Evolutionary conservation across 2,113 vertebrate species (phyloP).

Genomic region (Philantomba maxwellii): DNA sequence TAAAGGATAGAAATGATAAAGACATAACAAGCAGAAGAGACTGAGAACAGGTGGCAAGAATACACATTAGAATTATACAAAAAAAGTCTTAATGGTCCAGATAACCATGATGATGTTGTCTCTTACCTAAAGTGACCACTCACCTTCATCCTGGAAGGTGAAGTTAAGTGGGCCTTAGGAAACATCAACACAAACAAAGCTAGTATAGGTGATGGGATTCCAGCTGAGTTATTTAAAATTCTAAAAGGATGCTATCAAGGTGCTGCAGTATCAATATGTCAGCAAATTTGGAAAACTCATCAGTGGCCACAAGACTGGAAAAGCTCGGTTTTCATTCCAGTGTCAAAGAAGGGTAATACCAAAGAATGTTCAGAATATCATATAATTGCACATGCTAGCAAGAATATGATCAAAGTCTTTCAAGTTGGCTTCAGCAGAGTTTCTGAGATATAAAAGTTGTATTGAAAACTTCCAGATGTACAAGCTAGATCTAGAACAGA

Average conservation of each 20-base stretch:
- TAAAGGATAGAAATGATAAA: neutral
- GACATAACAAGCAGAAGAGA: neutral
- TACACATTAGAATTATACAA: neutral
- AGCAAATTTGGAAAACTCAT: neutral
- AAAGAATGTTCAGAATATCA: neutral
- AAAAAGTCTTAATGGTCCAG: neutral
- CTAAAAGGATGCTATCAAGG: neutral
- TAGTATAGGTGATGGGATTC: neutral
- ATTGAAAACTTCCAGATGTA: neutral
- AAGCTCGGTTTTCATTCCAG: neutral
- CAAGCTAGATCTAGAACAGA: neutral
- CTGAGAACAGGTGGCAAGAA: neutral
- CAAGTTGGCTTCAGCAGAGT: neutral
- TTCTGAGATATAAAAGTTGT: neutral
- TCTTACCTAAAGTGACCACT: neutral
- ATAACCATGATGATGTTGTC: neutral
- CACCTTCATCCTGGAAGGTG: neutral
- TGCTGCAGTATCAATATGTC: neutral
- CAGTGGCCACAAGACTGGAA: neutral
- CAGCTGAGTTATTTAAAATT: neutral
- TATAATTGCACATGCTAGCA: neutral
- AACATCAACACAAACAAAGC: neutral
- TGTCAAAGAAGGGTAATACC: neutral
- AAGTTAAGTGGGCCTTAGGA: neutral
- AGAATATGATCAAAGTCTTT: neutral